Conservation (phyloP, 1,140 invertebrate genomes). For the Papilio glaucus region DNA sequence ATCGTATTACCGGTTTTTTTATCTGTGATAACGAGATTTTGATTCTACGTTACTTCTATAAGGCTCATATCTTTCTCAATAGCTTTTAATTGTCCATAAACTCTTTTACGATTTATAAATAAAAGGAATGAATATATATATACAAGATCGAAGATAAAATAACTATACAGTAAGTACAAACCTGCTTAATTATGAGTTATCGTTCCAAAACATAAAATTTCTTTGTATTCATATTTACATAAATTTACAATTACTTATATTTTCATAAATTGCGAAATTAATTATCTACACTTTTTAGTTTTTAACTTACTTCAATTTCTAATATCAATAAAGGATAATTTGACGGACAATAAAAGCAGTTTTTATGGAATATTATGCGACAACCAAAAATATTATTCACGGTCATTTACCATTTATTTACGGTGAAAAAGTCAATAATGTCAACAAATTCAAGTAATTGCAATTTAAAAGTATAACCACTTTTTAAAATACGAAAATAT, state of each 20-base stretch:
- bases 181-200: too few species aligned
- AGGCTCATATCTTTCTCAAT: background rate
- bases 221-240: too few species aligned
- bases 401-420: background rate
- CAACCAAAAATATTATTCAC: too few species aligned
- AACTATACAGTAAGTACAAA: too few species aligned
- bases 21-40: background rate
- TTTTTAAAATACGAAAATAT: background rate
- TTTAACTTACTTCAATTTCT: background rate
- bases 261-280: too few species aligned
- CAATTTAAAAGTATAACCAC: background rate
- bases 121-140: background rate
- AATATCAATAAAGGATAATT: too few species aligned
- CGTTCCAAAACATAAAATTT: too few species aligned
- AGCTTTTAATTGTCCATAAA: background rate
- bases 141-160: background rate
- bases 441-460: background rate
- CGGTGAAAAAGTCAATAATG: background rate
- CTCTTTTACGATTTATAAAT: slow-evolving; percentile 6
- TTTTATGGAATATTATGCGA: too few species aligned
- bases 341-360: too few species aligned
- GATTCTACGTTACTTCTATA: background rate
- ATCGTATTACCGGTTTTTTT: slow-evolving; percentile 4
- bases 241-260: too few species aligned
- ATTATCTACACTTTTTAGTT: background rate